Conservation (phyloP, 2,888 invertebrate genomes). For the Acronicta aceris region DNA sequence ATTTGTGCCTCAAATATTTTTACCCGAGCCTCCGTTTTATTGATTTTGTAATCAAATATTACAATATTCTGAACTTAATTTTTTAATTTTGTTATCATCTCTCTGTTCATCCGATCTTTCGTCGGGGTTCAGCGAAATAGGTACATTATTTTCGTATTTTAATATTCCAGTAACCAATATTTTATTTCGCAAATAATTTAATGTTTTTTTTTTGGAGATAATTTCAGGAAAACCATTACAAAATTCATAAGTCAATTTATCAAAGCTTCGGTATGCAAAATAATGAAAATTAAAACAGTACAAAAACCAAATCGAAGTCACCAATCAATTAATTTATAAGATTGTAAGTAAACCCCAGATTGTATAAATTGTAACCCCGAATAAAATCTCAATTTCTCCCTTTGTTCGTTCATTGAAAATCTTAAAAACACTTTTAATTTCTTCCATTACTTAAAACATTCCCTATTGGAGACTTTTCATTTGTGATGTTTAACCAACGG, state of each 20-base stretch:
- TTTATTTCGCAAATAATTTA: too few species aligned
- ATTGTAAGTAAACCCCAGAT: constrained; percentile 59
- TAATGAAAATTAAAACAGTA: constrained; percentile 52
- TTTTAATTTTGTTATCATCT: too few species aligned
- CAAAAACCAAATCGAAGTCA: constrained; percentile 39
- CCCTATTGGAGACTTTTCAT: constrained; percentile 84
- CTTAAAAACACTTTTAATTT: constrained; percentile 85
- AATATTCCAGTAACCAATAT: too few species aligned
- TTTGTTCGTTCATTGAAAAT: constrained; percentile 74
- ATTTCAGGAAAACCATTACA: background rate
- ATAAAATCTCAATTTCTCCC: constrained; percentile 65
- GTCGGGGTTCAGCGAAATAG: too few species aligned
- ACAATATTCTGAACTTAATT: background rate
- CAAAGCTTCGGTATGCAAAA: constrained; percentile 15
- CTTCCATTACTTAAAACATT: constrained; percentile 87
- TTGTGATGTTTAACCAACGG: constrained; percentile 87
- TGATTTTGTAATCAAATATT: constrained; percentile 1
- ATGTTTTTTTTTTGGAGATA: too few species aligned
- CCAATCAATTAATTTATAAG: constrained; percentile 63
- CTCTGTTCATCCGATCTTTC: too few species aligned
- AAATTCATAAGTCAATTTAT: constrained; percentile 13
- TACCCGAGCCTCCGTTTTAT: constrained; percentile 16
- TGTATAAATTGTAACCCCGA: constrained; percentile 57
- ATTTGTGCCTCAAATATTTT: constrained; percentile 27
- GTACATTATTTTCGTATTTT: too few species aligned